Percentiles rank a stretch among this genome's conserved stretches.
phyloP scores from a whole-genome alignment of 2,797 vertebrate species.

The Cyclura pinguis region DNA sequence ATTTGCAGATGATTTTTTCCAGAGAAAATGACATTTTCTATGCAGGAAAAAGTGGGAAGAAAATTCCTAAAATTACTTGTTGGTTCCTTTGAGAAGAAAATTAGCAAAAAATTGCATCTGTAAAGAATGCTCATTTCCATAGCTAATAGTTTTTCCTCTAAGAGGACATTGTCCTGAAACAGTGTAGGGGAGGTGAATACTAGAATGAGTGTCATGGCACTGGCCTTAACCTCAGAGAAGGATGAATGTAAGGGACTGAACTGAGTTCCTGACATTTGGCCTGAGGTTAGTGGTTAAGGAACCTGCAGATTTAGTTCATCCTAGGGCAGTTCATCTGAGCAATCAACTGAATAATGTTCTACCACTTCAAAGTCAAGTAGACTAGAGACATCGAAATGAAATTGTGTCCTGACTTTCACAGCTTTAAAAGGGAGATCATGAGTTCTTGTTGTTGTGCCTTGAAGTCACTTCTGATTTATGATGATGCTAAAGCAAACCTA shows the following conservation, averaged over 20 bases:
- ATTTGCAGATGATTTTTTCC: no score
- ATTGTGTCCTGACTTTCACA: background rate
- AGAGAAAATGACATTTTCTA: no score
- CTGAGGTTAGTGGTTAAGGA: background rate
- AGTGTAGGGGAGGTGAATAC: background rate
- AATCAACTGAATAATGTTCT: background rate
- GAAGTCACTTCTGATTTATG: no score
- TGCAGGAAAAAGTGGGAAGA: no score
- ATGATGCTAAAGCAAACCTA: background rate
- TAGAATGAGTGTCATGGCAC: background rate
- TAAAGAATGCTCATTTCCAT: background rate
- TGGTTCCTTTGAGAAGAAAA: no score
- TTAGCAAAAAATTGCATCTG: no score
- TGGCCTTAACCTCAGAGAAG: background rate
- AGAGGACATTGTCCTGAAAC: background rate
- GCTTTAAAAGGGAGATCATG: background rate
- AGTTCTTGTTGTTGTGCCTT: no score
- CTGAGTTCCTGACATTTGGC: background rate
- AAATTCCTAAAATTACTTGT: no score
- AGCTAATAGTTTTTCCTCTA: background rate
- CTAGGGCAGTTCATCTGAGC: background rate
- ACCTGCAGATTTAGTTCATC: background rate
- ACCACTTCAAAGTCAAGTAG: background rate
- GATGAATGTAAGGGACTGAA: background rate
- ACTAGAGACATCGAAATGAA: background rate